Evolutionary conservation across 1,140 invertebrate genomes (phyloP).

Genomic region (Pseudoatta argentina): DNA sequence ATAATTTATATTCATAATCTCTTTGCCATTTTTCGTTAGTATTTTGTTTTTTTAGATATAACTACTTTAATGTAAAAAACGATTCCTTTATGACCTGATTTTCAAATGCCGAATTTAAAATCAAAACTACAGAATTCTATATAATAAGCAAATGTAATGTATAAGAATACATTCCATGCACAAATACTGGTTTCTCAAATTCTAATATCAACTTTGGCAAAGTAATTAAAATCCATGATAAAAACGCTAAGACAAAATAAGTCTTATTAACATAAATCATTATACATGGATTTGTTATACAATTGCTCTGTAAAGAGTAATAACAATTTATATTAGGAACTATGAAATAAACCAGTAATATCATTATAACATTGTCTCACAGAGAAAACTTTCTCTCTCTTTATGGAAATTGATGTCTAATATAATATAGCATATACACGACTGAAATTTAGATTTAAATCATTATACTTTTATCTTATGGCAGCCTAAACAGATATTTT

Average conservation of each 20-base stretch:
- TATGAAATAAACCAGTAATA: constrained; percentile 67
- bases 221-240: constrained; percentile 32
- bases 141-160: constrained; percentile 22
- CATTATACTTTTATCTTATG: constrained; percentile 21
- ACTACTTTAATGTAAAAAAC: background rate
- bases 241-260: background rate
- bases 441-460: constrained; percentile 39
- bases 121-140: background rate
- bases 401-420: background rate
- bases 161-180: constrained; percentile 15
- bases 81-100: background rate
- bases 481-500: constrained; percentile 49
- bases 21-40: constrained; percentile 3
- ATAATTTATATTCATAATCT: constrained; percentile 10
- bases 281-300: constrained; percentile 43
- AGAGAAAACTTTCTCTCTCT: constrained; percentile 62
- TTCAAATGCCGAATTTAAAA: constrained; percentile 24
- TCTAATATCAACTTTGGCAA: constrained; percentile 40
- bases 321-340: constrained; percentile 69
- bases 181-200: constrained; percentile 32
- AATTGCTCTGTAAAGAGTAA: constrained; percentile 39
- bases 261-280: constrained; percentile 26
- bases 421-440: constrained; percentile 22
- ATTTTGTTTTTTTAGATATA: background rate
- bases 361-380: constrained; percentile 65